phyloP scores from a whole-genome alignment of 2,797 vertebrate genomes.

The Cynopterus sphinx region DNA sequence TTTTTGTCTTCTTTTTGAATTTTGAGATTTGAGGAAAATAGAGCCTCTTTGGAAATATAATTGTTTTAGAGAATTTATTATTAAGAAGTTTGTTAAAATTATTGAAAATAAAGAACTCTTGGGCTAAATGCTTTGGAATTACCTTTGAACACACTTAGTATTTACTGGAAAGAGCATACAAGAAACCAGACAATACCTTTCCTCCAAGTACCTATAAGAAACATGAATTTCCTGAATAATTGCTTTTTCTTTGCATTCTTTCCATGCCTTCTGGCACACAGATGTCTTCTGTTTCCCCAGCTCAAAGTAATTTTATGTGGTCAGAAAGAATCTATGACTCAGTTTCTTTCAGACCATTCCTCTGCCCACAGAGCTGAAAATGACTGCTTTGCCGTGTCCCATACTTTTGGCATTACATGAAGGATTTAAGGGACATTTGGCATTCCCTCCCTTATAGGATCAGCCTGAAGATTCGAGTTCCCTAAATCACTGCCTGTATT shows the following conservation, averaged over 20 bases:
- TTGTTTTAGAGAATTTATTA: constrained; percentile 16
- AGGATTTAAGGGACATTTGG: not conserved
- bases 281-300: constrained; percentile 40
- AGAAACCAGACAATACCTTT: not conserved
- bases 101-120: not conserved
- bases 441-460: not conserved
- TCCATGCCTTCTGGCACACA: constrained; percentile 27
- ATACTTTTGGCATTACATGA: not conserved
- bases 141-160: constrained; percentile 11
- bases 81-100: constrained; percentile 46
- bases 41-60: constrained; percentile 47
- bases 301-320: constrained; percentile 35
- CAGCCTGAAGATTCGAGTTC: not conserved
- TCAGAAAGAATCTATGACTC: constrained; percentile 52
- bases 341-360: constrained; percentile 5
- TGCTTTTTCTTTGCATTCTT: not conserved
- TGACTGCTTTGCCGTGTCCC: not conserved
- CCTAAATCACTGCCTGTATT: not conserved
- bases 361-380: constrained; percentile 31
- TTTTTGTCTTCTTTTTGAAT: constrained; percentile 31
- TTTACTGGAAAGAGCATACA: not conserved
- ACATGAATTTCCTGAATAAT: not conserved
- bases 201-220: not conserved
- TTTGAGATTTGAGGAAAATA: constrained; percentile 55
- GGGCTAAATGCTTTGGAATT: not conserved